Conservation (phyloP, 2,797 vertebrate genomes). For the Gastrophryne carolinensis region DNA sequence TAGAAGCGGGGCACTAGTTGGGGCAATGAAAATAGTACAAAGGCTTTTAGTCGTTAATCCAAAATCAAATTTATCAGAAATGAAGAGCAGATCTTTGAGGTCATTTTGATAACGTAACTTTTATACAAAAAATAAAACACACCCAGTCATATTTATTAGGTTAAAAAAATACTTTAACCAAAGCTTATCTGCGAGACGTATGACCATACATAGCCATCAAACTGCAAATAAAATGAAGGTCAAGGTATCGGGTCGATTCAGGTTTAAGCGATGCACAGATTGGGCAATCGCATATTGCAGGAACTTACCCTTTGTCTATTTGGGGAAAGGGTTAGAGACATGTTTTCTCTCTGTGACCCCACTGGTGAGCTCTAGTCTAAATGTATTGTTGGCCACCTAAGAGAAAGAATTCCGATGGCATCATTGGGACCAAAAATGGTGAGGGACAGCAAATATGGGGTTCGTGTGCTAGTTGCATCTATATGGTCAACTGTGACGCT, state of each 20-base stretch:
- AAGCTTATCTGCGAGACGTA: neutral
- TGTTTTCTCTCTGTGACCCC: no score
- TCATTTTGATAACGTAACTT: neutral
- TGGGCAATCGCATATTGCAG: neutral
- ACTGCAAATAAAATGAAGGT: neutral
- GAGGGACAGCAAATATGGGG: no score
- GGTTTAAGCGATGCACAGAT: neutral
- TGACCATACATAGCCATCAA: neutral
- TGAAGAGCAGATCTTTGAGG: neutral
- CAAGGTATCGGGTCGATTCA: neutral
- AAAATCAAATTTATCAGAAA: neutral
- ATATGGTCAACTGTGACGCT: no score
- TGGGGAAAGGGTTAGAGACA: no score
- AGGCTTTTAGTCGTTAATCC: no score
- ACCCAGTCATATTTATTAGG: neutral
- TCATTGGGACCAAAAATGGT: no score
- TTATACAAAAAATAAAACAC: neutral
- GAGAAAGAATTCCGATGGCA: no score
- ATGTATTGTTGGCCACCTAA: no score
- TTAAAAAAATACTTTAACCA: slow-evolving; percentile 24
- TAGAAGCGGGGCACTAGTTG: no score
- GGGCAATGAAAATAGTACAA: no score
- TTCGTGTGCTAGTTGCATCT: no score
- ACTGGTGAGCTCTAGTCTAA: no score
- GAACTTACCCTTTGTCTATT: neutral